Evolutionary conservation across 2,113 vertebrate species (phyloP).

Genomic region (Puffinus mauretanicus): DNA sequence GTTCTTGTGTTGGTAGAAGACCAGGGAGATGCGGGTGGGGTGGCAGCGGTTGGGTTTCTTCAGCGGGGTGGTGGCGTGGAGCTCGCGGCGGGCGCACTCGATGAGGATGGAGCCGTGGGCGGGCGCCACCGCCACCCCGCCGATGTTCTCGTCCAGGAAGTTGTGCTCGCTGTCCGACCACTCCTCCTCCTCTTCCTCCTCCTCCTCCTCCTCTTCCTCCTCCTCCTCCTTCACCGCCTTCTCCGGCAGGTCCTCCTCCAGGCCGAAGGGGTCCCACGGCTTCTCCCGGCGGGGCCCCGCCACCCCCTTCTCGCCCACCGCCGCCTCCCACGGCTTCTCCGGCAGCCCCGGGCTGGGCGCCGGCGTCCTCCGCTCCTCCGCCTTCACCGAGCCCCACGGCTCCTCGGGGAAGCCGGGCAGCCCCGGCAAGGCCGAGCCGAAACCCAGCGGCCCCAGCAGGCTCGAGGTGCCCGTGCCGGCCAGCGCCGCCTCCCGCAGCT

Average conservation of each 20-base stretch:
- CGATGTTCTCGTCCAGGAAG: slow-evolving; percentile 96
- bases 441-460: slow-evolving; percentile 64
- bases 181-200: slow-evolving; percentile 79
- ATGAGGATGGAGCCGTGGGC: slow-evolving; percentile 94
- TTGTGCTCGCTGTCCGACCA: slow-evolving; percentile 99
- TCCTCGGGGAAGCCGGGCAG: slow-evolving; percentile 65
- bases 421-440: slow-evolving; percentile 74
- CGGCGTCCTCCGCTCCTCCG: slow-evolving; percentile 79
- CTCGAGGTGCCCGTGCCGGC: not conserved
- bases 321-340: slow-evolving; percentile 86
- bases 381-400: slow-evolving; percentile 76
- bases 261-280: slow-evolving; percentile 79
- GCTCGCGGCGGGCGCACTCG: slow-evolving; percentile 92
- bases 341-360: slow-evolving; percentile 75
- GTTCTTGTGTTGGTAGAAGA: slow-evolving; percentile 99
- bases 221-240: slow-evolving; percentile 53
- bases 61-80: slow-evolving; percentile 95
- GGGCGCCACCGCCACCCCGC: slow-evolving; percentile 92
- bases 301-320: slow-evolving; percentile 58
- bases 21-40: slow-evolving; percentile 95
- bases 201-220: slow-evolving; percentile 63
- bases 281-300: slow-evolving; percentile 50
- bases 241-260: slow-evolving; percentile 77
- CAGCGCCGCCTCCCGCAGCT: slow-evolving; percentile 56
- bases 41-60: slow-evolving; percentile 95